Conservation (phyloP, 2,888 invertebrate genomes). For the Gari tellinella region DNA sequence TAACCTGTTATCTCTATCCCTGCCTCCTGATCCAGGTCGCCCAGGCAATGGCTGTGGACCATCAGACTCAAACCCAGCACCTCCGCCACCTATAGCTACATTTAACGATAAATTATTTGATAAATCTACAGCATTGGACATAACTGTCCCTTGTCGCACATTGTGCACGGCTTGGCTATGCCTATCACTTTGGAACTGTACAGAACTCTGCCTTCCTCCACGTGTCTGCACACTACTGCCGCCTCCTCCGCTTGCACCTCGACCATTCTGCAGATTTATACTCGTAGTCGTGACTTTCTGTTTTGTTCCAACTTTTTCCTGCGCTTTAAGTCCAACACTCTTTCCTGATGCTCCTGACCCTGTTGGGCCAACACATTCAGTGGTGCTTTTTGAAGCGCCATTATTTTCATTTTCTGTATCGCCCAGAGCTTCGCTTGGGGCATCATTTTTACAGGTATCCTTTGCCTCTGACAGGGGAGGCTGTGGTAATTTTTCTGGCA, state of each 20-base stretch:
- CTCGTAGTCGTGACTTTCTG: conserved; percentile 40
- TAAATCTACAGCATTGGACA: conserved; percentile 52
- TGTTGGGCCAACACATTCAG: conserved; percentile 20
- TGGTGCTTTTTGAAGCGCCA: conserved; percentile 30
- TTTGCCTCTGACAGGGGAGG: conserved; percentile 44
- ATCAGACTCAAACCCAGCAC: conserved; percentile 58
- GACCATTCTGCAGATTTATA: conserved; percentile 22
- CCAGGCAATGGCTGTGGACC: conserved; percentile 67
- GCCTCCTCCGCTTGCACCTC: conserved; percentile 28
- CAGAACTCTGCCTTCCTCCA: conserved; percentile 39
- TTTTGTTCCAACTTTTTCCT: conserved; percentile 56
- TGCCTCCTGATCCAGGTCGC: conserved; percentile 61
- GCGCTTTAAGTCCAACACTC: conserved; percentile 44
- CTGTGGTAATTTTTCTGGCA: conserved; percentile 54
- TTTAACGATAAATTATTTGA: conserved; percentile 58
- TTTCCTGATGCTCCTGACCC: conserved; percentile 36
- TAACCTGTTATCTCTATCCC: conserved; percentile 66
- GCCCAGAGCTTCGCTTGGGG: conserved; percentile 22
- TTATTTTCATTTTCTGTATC: conserved; percentile 36
- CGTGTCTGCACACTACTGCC: conserved; percentile 14
- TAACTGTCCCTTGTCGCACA: conserved; percentile 38
- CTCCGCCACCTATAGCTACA: conserved; percentile 59
- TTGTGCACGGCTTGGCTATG: conserved; percentile 49
- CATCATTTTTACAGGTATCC: conserved; percentile 41
- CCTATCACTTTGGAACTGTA: conserved; percentile 54